Percentiles rank a stretch among this genome's conserved stretches.
Conservation (phyloP, 1,140 invertebrate genomes). For the Apocrypta bakeri region DNA sequence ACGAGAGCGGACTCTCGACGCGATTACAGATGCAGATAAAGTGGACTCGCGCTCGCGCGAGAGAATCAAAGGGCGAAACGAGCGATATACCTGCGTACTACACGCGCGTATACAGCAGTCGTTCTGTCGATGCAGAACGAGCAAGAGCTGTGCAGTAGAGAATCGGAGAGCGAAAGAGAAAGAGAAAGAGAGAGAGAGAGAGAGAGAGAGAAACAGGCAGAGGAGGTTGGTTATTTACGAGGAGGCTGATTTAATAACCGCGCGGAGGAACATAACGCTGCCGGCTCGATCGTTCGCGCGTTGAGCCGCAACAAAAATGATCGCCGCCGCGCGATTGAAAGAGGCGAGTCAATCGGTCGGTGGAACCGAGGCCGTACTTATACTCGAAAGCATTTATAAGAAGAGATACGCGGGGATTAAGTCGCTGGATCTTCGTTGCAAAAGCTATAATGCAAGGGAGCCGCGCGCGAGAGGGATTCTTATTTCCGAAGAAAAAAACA, state of each 20-base stretch:
- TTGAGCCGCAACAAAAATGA: slow-evolving; percentile 10
- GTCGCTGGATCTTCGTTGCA: neutral
- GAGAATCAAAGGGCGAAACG: slow-evolving; percentile 40
- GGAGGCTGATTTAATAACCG: slow-evolving; percentile 68
- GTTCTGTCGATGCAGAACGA: neutral
- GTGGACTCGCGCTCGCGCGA: slow-evolving; percentile 23
- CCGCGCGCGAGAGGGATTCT: slow-evolving; percentile 22
- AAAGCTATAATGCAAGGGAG: neutral
- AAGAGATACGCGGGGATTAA: slow-evolving; percentile 46
- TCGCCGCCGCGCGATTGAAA: slow-evolving; percentile 45
- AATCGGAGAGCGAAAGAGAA: no score
- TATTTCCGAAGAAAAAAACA: slow-evolving; percentile 32
- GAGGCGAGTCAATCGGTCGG: slow-evolving; percentile 44
- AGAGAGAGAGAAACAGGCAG: slow-evolving; percentile 44
- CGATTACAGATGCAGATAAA: slow-evolving; percentile 66
- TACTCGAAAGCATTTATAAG: slow-evolving; percentile 18
- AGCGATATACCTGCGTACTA: neutral
- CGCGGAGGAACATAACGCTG: slow-evolving; percentile 54
- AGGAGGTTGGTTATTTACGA: slow-evolving; percentile 63
- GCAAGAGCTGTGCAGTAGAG: slow-evolving; percentile 35
- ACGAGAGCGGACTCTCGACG: slow-evolving; percentile 61
- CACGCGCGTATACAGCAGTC: neutral
- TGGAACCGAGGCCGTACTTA: neutral
- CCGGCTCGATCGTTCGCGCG: slow-evolving; percentile 47
- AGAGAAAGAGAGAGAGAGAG: slow-evolving; percentile 44